phyloP scores from a whole-genome alignment of 1,140 invertebrate species.

The Proctacanthus coquilletti region DNA sequence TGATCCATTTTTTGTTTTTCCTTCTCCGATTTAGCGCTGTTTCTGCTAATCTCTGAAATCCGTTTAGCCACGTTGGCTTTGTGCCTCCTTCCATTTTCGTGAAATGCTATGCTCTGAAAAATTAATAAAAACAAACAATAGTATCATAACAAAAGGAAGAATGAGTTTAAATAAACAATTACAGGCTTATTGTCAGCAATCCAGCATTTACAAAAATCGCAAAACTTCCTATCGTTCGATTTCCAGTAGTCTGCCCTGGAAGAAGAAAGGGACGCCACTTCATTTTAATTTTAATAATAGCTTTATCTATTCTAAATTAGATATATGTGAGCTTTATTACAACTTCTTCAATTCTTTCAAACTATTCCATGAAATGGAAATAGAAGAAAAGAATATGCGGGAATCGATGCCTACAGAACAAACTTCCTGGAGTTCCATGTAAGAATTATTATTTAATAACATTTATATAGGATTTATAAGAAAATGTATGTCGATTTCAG shows the following conservation, averaged over 20 bases:
- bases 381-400: too few relatives aligned
- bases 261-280: too few relatives aligned
- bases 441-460: too few relatives aligned
- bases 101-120: conserved; percentile 78
- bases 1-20: conserved; percentile 58
- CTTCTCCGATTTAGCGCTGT: conserved; percentile 61
- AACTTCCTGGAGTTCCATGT: too few relatives aligned
- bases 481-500: too few relatives aligned
- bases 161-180: conserved; percentile 18
- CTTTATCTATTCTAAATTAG: too few relatives aligned
- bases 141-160: conserved; percentile 5
- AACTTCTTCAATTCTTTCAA: too few relatives aligned
- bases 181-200: conserved; percentile 92
- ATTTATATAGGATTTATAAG: too few relatives aligned
- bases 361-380: too few relatives aligned
- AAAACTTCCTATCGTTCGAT: conserved; percentile 87
- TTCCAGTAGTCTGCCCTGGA: conserved; percentile 93
- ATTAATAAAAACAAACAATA: conserved; percentile 4
- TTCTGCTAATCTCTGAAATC: conserved; percentile 71
- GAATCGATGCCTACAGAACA: too few relatives aligned
- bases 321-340: too few relatives aligned
- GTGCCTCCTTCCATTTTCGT: conserved; percentile 86
- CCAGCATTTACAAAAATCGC: conserved; percentile 97
- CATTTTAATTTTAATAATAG: too few relatives aligned
- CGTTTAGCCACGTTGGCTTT: conserved; percentile 84